A percentile compares a stretch with the other conserved stretches of the same genome.
phyloP scores from a whole-genome alignment of 1,140 invertebrate species.

The Reticulitermes speratus region DNA sequence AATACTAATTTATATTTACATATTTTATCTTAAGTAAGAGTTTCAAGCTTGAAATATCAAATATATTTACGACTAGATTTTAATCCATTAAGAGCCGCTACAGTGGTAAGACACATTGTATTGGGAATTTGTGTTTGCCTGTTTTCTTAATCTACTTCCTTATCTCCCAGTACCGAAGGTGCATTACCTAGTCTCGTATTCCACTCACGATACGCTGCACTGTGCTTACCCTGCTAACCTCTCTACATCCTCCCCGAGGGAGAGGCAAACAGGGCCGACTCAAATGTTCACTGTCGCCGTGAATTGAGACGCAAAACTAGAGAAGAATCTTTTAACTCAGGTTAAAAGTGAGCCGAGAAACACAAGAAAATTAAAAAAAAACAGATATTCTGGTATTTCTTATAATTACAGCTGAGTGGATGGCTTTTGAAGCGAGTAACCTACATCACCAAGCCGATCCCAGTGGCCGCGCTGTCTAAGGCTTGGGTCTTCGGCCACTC shows the following conservation, averaged over 20 bases:
- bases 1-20: too few species aligned
- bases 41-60: background rate
- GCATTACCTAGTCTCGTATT: background rate
- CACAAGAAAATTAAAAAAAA: too few species aligned
- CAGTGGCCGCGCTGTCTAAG: too few species aligned
- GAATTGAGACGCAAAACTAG: background rate
- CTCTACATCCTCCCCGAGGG: background rate
- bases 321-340: background rate
- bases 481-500: too few species aligned
- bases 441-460: too few species aligned
- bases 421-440: too few species aligned
- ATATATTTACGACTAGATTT: background rate
- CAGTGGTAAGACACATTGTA: background rate
- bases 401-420: too few species aligned
- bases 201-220: background rate
- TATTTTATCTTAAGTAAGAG: too few species aligned
- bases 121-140: background rate
- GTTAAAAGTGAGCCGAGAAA: background rate
- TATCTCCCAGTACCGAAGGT: background rate
- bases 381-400: too few species aligned
- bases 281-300: background rate
- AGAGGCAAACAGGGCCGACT: background rate
- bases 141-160: background rate
- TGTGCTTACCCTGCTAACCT: background rate
- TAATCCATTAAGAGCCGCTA: background rate